Evolutionary conservation across 1,140 invertebrate genomes (phyloP), one percentile per base, ranked within the genome.

Genomic region (Cherax quadricarinatus): DNA sequence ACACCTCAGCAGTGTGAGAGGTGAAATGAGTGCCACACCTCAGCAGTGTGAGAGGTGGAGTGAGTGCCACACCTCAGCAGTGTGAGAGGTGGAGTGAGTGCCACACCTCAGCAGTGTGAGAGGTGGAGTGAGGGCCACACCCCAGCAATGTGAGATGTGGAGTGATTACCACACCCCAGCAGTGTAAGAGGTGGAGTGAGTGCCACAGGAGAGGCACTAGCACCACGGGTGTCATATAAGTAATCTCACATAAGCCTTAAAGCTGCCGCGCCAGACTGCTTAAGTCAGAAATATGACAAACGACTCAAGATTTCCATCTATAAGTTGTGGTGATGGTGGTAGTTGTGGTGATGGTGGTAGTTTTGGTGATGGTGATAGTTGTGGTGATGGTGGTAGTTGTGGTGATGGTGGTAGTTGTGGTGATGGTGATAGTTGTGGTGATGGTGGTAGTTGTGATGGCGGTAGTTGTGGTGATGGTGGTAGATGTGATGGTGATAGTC

Each of bases 271-370:
- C 70, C 70, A n/a, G 70, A 75, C 70, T n/a, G 24, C 70, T 75
- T 75, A 12, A 75, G 70, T n/a, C 70, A 75, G 10, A 75, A 75
- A 75, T 70, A 30, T 75, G 70, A 75, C 70, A 75, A 75, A 75
- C 70, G 24, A 75, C n/a, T 6, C 10, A 57, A 9, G 82, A n/a
- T 57, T 82, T 21, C 9, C 41, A 30, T 81, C 16, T 51, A 51
- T 57, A 81, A 81, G 48, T 21, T 48, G 12, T 41, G 41, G 12
- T 7, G 48, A 51, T 81, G 51, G 51, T 81, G 51, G 14, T 7
- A 9, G 48, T 4, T 9, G 70, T 5, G 48, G 16, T 16, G 79
- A 18, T 81, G 79, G 9, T 81, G 79, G 48, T 57, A 21, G 79
- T 81, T 24, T 3, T 21, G 16, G 48, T 81, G 48, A 48, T 81